These are phyloP conservation scores for Pristionchus arcanus DNA, from an alignment of 2,888 invertebrate genomes.

Conservation along the genomic window DNA sequence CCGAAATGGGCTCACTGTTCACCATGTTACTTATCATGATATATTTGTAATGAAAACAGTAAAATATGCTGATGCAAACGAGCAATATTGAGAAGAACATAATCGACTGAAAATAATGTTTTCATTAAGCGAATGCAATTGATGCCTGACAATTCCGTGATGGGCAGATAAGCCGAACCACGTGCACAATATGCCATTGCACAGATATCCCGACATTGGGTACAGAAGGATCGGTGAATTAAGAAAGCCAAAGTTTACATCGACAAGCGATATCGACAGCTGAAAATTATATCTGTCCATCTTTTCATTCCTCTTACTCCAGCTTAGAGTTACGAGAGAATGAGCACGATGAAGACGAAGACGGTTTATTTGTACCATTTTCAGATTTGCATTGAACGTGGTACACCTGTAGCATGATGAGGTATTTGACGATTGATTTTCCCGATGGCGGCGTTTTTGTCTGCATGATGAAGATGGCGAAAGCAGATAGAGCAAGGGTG, in stretches of 20 bases:
- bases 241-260: slow-evolving; percentile 6
- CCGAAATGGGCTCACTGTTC: background rate
- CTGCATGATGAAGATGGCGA: background rate
- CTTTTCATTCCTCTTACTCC: no score
- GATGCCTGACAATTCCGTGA: background rate
- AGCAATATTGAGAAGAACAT: background rate
- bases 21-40: background rate
- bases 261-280: background rate
- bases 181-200: slow-evolving; percentile 1
- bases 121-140: no score
- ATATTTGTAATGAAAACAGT: background rate
- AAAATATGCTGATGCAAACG: background rate
- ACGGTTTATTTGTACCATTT: no score
- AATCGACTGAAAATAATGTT: background rate
- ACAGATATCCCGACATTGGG: background rate
- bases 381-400: no score
- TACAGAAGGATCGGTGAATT: background rate
- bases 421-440: background rate
- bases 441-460: background rate
- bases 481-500: background rate
- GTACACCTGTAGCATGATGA: background rate
- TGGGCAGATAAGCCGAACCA: background rate
- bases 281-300: no score
- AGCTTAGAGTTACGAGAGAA: no score
- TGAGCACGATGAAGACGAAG: no score